Evolutionary conservation across 2,113 vertebrate genomes (phyloP).

Genomic region (Pluvialis apricaria): DNA sequence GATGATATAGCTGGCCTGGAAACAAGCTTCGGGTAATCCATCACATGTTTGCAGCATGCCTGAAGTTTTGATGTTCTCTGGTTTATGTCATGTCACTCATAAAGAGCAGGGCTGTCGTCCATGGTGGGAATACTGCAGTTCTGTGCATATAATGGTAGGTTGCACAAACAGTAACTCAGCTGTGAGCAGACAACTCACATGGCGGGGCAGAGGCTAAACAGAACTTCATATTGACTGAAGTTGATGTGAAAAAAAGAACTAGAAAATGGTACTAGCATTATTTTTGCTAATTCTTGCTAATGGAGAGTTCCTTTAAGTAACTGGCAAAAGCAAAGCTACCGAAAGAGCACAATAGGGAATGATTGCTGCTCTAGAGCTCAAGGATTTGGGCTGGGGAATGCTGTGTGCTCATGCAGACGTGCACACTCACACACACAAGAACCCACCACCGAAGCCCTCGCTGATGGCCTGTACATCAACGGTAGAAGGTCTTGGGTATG

Average conservation of each 20-base stretch:
- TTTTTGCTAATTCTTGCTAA: background rate
- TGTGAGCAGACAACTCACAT: background rate
- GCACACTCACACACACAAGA: background rate
- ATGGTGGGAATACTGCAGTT: background rate
- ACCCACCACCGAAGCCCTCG: background rate
- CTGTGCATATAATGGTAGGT: fast-evolving
- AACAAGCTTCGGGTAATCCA: background rate
- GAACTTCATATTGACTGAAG: background rate
- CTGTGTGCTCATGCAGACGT: background rate
- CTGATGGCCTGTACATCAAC: background rate
- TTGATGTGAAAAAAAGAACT: background rate
- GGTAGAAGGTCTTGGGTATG: background rate
- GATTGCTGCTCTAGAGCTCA: background rate
- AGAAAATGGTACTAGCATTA: background rate
- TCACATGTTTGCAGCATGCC: fast-evolving
- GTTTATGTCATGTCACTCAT: background rate
- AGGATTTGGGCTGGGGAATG: background rate
- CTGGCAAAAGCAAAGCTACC: background rate
- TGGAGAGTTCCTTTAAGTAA: background rate
- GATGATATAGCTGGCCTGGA: background rate
- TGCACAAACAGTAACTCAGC: background rate
- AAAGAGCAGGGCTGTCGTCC: background rate
- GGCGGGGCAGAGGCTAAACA: background rate
- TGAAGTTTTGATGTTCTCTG: background rate
- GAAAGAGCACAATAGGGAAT: fast-evolving